Base-by-base conservation (phyloP, 2,797 vertebrate genomes). In the Fistularia commersonii region DNA sequence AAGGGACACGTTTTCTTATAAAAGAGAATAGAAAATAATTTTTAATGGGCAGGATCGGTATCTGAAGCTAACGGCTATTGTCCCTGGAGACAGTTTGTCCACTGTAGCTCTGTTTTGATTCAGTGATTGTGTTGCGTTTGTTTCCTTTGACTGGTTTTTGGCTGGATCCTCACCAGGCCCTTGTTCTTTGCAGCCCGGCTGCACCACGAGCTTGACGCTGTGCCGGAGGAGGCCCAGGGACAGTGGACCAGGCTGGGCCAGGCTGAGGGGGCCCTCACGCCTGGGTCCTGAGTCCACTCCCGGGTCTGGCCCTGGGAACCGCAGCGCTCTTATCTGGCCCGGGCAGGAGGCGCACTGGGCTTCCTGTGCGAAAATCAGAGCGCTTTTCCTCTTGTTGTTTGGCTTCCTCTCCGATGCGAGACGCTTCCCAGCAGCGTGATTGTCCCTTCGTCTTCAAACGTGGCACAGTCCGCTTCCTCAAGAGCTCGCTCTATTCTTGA, bases 401-500 rank as follows among this genome's bases (percentile, higher is more conserved):
- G 88, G 92, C 93, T 99, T 98, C 97, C 95, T 97, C 93, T 86
- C 78, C 92, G 91, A 92, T 90, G 90, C 90, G 92, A 96, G 95
- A 95, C 92, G 88, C 94, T 98, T 99, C 96, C 96, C 95, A 98
- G 94, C 95, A 95, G 92, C 90, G 79, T 87, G 91, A 94, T 97
- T 99, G 97, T 98, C 96, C 96, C 92, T 95, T 93, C 91, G 95
- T 98, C 97, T 98, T 98, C 97, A 98, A 99, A 98, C 95, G 93
- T 95, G 96, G 95, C 95, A 97, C 92, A 93, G 93, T 93, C 89
- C 86, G 87, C 93, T 98, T 99, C 96, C 97, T 96, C 90, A 93
- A 93, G 90, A 91, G 94, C 93, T 95, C 95, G 94, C 95, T 96
- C 95, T 97, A 94, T 97, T 98, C 97, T 95, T 92, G 93, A 95